Base-by-base conservation (phyloP, 2,113 vertebrate species). In the Otolemur garnettii region DNA sequence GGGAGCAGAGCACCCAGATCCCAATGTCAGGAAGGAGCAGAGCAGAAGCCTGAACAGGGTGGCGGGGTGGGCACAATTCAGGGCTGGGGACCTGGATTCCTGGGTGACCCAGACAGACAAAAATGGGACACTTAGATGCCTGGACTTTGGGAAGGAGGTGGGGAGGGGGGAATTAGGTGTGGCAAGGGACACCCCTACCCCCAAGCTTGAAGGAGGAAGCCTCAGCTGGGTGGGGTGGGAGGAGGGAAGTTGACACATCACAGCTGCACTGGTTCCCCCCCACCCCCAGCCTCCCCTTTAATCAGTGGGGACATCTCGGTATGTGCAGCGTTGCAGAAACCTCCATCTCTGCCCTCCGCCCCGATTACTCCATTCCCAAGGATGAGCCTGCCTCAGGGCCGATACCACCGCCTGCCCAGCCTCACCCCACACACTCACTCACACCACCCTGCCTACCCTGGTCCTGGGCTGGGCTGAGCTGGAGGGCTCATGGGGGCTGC, bases 291-390 rank as follows among this genome's bases (percentile, higher is more conserved):
- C 79, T 19, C 60, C 72, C 72, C 77, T 87, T 79, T 97, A 98
- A 98, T 98, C 98, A 93, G 92, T 19, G 88, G 80, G 87, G 66
- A 92, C 87, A 97, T 97, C 96, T 92, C 4, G 79, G 96, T 93
- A 84, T 77, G 96, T 93, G 91, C 84, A 14, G 77, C 77, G 28
- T 84, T 18, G 35, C 66, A 96, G 96, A 95, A 94, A 97, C 95
- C 96, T 94, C 68, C 21, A 4, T 22, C 59, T 45, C 64, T 1
- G 50, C 62, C 87, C 95, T 59, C 93, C 94, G 59, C 97, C 97
- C 96, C 1, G 55, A 96, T 97, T 97, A 64, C 97, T 80, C 93
- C 96, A 92, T 83, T 85, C 60, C 18, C 0, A 1, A 0, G 2
- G 50, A 57, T 45, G 75, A 57, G 66, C 80, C 87, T 0, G 82